Evolutionary conservation across 2,888 invertebrate genomes (phyloP).

Genomic region (Thyatira batis): DNA sequence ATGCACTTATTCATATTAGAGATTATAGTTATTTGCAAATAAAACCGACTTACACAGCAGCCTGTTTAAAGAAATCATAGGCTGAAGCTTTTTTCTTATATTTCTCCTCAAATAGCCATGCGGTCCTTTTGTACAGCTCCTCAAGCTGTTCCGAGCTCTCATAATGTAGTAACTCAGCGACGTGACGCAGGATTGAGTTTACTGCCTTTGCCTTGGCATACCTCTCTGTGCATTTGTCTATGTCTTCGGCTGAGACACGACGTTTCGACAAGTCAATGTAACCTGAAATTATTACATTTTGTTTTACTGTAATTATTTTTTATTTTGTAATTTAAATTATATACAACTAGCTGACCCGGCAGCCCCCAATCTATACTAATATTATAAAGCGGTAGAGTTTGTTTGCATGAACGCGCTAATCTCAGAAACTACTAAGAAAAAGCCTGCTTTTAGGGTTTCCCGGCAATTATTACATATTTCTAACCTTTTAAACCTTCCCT

Average conservation of each 20-base stretch:
- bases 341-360: too few relatives aligned
- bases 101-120: constrained; percentile 99
- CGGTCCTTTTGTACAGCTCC: constrained; percentile 96
- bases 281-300: constrained; percentile 84
- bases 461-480: too few relatives aligned
- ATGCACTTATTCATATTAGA: too few relatives aligned
- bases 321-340: too few relatives aligned
- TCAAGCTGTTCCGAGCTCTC: constrained; percentile 96
- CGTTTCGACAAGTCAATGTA: constrained; percentile 99
- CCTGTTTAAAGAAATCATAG: constrained; percentile 99
- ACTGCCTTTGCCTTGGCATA: constrained; percentile 99
- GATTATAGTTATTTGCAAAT: not conserved
- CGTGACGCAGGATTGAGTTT: constrained; percentile 98
- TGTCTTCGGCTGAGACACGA: constrained; percentile 98
- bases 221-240: constrained; percentile 98
- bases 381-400: too few relatives aligned
- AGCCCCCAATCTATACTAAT: too few relatives aligned
- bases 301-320: too few relatives aligned
- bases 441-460: too few relatives aligned
- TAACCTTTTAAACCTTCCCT: too few relatives aligned
- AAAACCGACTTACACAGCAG: constrained; percentile 89
- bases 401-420: too few relatives aligned
- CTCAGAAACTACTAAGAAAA: too few relatives aligned
- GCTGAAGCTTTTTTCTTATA: constrained; percentile 97
- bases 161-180: constrained; percentile 96